Percentiles rank a stretch among this genome's conserved stretches.
phyloP scores from a whole-genome alignment of 2,888 invertebrate genomes.

The Cerastoderma edule region DNA sequence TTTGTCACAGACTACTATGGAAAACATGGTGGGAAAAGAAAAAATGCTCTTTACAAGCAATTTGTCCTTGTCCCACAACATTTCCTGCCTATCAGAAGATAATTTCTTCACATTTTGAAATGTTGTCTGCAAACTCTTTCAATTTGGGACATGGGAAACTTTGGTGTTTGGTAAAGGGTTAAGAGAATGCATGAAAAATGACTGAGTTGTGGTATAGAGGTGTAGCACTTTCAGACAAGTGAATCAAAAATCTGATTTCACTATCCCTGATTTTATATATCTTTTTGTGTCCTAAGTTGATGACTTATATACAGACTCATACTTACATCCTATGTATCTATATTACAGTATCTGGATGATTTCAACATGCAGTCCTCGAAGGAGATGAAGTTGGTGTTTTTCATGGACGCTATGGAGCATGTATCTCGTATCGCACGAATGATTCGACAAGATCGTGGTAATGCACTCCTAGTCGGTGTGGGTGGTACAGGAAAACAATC shows the following conservation, averaged over 20 bases:
- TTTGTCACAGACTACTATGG: too few relatives aligned
- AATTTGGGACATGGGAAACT: neutral
- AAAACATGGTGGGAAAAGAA: constrained; percentile 2
- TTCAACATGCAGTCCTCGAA: constrained; percentile 91
- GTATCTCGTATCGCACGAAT: constrained; percentile 84
- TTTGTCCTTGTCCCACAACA: constrained; percentile 4
- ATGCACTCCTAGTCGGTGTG: constrained; percentile 84
- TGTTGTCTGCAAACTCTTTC: constrained; percentile 6
- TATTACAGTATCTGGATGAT: constrained; percentile 90
- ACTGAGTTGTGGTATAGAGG: too few relatives aligned
- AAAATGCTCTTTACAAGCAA: neutral
- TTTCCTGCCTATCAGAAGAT: neutral
- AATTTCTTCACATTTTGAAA: too few relatives aligned
- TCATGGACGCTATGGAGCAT: constrained; percentile 86
- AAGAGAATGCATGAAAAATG: neutral
- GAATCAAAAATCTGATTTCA: too few relatives aligned
- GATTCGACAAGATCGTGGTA: constrained; percentile 84
- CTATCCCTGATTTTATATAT: too few relatives aligned
- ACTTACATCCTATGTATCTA: neutral
- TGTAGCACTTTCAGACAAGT: too few relatives aligned
- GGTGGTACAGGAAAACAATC: constrained; percentile 85
- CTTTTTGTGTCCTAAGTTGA: too few relatives aligned
- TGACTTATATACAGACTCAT: too few relatives aligned
- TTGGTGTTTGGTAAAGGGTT: constrained; percentile 3
- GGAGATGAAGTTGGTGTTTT: constrained; percentile 93